Conservation (phyloP, 2,888 invertebrate genomes). For the Acanthococcus lagerstroemiae region DNA sequence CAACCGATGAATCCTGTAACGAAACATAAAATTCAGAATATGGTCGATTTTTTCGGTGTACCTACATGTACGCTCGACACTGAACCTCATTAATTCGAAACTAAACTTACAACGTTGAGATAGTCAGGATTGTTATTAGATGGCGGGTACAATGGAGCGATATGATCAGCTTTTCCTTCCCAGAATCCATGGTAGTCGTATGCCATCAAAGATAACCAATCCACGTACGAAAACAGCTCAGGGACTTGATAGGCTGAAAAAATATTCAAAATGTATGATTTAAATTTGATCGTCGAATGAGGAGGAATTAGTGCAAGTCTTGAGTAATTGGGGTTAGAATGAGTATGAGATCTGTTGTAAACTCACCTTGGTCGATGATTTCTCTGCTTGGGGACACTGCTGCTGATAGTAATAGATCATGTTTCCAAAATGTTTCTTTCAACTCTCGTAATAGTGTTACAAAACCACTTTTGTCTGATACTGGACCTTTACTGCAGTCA, state of each 20-base stretch:
- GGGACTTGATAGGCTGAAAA: constrained; percentile 54
- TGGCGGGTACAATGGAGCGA: constrained; percentile 59
- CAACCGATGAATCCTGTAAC: constrained; percentile 59
- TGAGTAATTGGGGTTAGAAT: too few relatives aligned
- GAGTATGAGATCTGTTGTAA: too few relatives aligned
- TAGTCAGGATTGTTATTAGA: constrained; percentile 51
- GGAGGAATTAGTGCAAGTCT: background rate
- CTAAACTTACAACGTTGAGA: constrained; percentile 55
- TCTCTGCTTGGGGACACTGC: constrained; percentile 63
- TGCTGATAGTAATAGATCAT: constrained; percentile 55
- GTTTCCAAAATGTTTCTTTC: constrained; percentile 51
- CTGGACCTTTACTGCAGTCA: constrained; percentile 52
- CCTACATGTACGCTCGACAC: background rate
- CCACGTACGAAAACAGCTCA: constrained; percentile 54
- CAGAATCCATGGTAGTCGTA: constrained; percentile 72
- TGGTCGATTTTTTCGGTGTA: background rate
- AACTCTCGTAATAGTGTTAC: constrained; percentile 55
- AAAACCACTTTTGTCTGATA: constrained; percentile 57
- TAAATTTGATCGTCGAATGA: background rate
- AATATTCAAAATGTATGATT: background rate
- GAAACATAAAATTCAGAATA: background rate
- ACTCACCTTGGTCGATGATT: constrained; percentile 58
- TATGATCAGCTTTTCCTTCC: constrained; percentile 62
- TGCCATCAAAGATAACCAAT: constrained; percentile 73
- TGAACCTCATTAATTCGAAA: too few relatives aligned